Evolutionary conservation across 2,888 invertebrate species (phyloP), one percentile per base, ranked within the genome.

Genomic region (Athetis lepigone): DNA sequence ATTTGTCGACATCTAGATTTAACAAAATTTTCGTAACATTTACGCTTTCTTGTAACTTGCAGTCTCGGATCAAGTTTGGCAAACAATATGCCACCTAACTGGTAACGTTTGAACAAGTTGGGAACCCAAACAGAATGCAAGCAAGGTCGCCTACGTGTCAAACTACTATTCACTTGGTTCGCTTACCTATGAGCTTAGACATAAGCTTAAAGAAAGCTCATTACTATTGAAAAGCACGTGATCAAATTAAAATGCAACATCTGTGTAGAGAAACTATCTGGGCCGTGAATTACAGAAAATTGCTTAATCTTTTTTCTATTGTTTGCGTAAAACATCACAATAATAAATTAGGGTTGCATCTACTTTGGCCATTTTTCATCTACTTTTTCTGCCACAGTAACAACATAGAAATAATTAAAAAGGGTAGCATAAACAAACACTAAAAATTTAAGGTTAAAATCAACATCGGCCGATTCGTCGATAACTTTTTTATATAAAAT

Each of bases 51-150:
- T 62, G 13, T 49, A 29, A 68, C 65, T 71, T 80, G 55, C n/a
- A 56, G 52, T 43, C 7, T 7, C 16, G 16, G 2, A 51, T 21
- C 1, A 5, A 36, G 55, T 74, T 61, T 66, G 64, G 72, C 80
- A 76, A 73, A 80, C 67, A 75, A 69, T 80, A 76, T 70, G 42
- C 33, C 65, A 68, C 72, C 74, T 76, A 77, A 63, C 76, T 79
- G 71, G 56, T 77, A 79, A 70, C 77, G 66, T 84, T 85, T 82
- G 73, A 71, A 78, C 82, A 84, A 85, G 83, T 83, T 81, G 76
- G 83, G 78, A 80, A 77, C 80, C 81, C 73, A 58, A 51, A 82
- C 82, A 84, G 83, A 88, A 85, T 86, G 82, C 77, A 75, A 62
- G 59, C 87, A 82, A 89, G 90, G 89, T 77, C 85, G 73, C 75